Evolutionary conservation across 1,140 invertebrate genomes (phyloP).

Genomic region (Ceratosolen solmsi): DNA sequence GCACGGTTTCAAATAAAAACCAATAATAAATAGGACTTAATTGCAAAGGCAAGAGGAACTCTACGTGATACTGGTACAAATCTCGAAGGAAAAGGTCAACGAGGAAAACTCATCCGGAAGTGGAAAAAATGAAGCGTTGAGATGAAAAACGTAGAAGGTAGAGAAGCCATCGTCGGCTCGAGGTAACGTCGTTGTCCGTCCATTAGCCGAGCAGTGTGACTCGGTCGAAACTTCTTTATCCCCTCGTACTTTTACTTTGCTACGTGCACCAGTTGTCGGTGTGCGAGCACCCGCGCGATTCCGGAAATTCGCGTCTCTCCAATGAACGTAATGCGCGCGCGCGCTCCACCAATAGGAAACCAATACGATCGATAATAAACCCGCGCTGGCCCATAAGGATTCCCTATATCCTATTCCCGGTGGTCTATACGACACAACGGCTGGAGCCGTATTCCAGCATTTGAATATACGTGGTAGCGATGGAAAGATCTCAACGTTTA

Average conservation of each 20-base stretch:
- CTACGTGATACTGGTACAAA: neutral
- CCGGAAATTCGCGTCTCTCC: neutral
- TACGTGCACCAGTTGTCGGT: neutral
- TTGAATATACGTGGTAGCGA: too few relatives aligned
- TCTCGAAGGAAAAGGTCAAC: neutral
- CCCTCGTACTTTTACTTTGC: too few relatives aligned
- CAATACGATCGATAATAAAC: neutral
- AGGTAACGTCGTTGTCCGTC: neutral
- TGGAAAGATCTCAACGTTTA: too few relatives aligned
- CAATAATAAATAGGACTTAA: neutral
- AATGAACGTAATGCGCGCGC: neutral
- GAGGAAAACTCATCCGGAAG: neutral
- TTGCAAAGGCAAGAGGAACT: neutral
- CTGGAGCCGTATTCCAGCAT: too few relatives aligned
- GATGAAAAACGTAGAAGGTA: neutral
- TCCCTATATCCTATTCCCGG: too few relatives aligned
- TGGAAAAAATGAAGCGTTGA: neutral
- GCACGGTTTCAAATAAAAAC: neutral
- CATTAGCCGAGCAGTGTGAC: neutral
- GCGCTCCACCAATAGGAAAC: neutral
- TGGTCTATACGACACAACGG: too few relatives aligned
- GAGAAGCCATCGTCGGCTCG: neutral
- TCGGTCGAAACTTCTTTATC: neutral
- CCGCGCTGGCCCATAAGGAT: neutral
- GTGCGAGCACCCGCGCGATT: neutral